phyloP scores from a whole-genome alignment of 2,797 vertebrate species.

The Phrynocephalus forsythii region DNA sequence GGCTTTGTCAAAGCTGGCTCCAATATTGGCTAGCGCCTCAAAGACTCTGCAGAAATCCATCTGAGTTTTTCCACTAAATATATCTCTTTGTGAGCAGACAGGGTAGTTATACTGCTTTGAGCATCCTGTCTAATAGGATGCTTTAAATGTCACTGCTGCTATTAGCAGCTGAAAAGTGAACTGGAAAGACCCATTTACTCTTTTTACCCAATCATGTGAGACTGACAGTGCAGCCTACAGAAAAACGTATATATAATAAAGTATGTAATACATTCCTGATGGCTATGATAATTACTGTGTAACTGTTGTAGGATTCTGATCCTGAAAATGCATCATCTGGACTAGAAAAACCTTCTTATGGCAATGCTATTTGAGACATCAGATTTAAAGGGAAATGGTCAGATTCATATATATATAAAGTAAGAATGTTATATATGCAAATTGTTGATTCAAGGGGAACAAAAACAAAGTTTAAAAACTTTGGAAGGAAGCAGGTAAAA shows the following conservation, averaged over 20 bases:
- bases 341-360: constrained; percentile 3
- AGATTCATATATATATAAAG: neutral
- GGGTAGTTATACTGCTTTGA: neutral
- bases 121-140: neutral
- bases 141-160: neutral
- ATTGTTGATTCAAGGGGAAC: neutral
- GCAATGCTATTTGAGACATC: neutral
- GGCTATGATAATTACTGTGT: neutral
- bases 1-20: neutral
- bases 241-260: neutral
- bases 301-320: neutral
- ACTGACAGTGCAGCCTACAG: neutral
- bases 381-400: neutral
- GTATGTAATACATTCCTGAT: neutral
- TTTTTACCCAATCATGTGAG: neutral
- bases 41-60: neutral
- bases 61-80: neutral
- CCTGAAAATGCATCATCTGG: constrained; percentile 1
- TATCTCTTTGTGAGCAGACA: neutral
- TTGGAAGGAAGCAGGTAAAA: neutral
- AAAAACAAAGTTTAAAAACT: neutral
- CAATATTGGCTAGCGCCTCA: neutral
- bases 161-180: neutral
- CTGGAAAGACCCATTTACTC: neutral
- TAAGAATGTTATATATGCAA: neutral